These are phyloP conservation scores for Lepidonotus clava DNA, from an alignment of 2,888 invertebrate species.

Conservation along the genomic window DNA sequence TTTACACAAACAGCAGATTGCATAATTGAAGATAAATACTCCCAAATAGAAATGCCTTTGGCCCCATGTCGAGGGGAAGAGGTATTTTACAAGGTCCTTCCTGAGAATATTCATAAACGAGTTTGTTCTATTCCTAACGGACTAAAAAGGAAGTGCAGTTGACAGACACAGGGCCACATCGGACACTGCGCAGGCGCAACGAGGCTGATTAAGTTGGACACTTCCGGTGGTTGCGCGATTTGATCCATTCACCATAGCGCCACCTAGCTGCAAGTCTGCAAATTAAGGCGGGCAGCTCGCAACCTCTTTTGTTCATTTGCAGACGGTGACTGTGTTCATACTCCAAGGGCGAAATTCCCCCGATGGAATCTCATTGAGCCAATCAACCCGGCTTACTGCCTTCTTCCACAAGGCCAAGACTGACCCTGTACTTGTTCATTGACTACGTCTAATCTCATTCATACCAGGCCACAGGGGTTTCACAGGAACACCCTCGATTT, in stretches of 20 bases:
- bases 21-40: not conserved
- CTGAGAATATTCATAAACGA: not conserved
- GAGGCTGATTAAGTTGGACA: slow-evolving; percentile 34
- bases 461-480: not conserved
- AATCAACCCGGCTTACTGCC: not conserved
- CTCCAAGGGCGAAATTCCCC: not conserved
- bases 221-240: slow-evolving; percentile 14
- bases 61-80: too few relatives aligned
- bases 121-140: not conserved
- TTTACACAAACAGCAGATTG: not conserved
- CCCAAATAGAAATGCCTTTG: not conserved
- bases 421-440: not conserved
- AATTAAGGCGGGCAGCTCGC: slow-evolving; percentile 19
- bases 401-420: not conserved
- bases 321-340: not conserved
- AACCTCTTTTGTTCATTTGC: slow-evolving; percentile 16
- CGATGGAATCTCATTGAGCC: not conserved
- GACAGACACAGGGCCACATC: slow-evolving; percentile 5
- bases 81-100: not conserved
- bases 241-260: slow-evolving; percentile 33
- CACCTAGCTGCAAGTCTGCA: not conserved
- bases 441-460: not conserved
- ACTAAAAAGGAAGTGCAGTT: not conserved
- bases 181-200: slow-evolving; percentile 4
- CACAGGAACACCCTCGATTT: too few relatives aligned